These are phyloP conservation scores for Drosophila sp. DNA, from an alignment of 1,140 invertebrate genomes.

Conservation along the genomic window DNA sequence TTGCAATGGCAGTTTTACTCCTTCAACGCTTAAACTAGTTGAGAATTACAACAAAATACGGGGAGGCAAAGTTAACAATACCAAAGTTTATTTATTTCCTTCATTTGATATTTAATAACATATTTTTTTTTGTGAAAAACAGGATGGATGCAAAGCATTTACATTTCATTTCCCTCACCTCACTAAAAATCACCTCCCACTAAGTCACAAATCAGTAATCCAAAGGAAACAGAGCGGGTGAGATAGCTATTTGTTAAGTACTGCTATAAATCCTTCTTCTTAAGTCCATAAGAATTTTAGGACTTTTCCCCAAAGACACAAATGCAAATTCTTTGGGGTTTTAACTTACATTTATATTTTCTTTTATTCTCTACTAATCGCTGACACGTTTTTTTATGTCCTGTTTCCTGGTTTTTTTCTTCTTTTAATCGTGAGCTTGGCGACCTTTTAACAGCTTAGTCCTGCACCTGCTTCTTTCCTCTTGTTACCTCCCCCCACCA, in stretches of 20 bases:
- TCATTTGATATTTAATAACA: too few relatives aligned
- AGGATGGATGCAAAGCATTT: too few relatives aligned
- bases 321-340: constrained; percentile 32
- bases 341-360: constrained; percentile 27
- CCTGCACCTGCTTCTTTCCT: constrained; percentile 53
- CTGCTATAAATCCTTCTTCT: not conserved
- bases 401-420: not conserved
- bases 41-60: too few relatives aligned
- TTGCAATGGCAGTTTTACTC: too few relatives aligned
- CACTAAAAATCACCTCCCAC: too few relatives aligned
- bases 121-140: too few relatives aligned
- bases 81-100: too few relatives aligned
- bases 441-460: constrained; percentile 75
- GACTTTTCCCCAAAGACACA: constrained; percentile 4
- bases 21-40: too few relatives aligned
- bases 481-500: not conserved
- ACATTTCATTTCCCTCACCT: too few relatives aligned
- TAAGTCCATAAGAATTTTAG: not conserved
- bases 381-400: constrained; percentile 34
- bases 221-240: not conserved
- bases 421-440: constrained; percentile 16
- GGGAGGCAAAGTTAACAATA: too few relatives aligned
- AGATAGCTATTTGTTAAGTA: not conserved
- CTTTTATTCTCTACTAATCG: constrained; percentile 51
- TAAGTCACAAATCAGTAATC: not conserved